Evolutionary conservation across 2,113 vertebrate species (phyloP).

Genomic region (Mirza zaza): DNA sequence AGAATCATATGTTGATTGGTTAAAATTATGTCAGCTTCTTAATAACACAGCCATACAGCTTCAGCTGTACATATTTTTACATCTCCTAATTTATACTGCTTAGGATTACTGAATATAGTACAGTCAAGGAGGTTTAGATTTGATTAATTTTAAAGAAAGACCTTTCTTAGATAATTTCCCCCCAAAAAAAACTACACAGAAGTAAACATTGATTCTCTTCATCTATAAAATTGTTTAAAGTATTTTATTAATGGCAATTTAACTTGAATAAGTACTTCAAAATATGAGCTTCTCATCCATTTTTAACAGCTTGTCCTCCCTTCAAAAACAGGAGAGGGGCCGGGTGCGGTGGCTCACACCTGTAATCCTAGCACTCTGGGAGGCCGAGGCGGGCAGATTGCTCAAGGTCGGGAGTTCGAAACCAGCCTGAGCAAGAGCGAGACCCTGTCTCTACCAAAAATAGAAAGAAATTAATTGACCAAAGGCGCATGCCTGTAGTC

Average conservation of each 20-base stretch:
- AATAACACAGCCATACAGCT: not conserved
- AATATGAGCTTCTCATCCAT: not conserved
- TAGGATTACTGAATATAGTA: not conserved
- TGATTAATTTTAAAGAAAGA: not conserved
- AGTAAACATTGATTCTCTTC: not conserved
- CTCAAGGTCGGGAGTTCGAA: too few relatives aligned
- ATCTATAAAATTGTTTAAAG: not conserved
- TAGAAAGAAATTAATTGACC: too few relatives aligned
- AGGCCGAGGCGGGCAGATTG: too few relatives aligned
- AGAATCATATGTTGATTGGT: not conserved
- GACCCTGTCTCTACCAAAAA: too few relatives aligned
- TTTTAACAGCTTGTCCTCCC: not conserved
- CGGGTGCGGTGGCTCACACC: too few relatives aligned
- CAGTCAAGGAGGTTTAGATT: not conserved
- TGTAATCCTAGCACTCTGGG: too few relatives aligned
- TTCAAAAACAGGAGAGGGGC: not conserved
- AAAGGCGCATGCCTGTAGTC: too few relatives aligned
- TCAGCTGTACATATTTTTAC: not conserved
- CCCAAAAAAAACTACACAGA: not conserved
- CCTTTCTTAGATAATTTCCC: not conserved
- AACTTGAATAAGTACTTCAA: not conserved
- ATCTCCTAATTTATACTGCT: not conserved
- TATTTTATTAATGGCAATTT: not conserved
- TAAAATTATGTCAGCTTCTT: not conserved
- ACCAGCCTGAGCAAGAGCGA: too few relatives aligned